A percentile compares a stretch with the other conserved stretches of the same genome.
Conservation (phyloP, 2,113 vertebrate genomes). For the mouse (Mus musculus) region DNA sequence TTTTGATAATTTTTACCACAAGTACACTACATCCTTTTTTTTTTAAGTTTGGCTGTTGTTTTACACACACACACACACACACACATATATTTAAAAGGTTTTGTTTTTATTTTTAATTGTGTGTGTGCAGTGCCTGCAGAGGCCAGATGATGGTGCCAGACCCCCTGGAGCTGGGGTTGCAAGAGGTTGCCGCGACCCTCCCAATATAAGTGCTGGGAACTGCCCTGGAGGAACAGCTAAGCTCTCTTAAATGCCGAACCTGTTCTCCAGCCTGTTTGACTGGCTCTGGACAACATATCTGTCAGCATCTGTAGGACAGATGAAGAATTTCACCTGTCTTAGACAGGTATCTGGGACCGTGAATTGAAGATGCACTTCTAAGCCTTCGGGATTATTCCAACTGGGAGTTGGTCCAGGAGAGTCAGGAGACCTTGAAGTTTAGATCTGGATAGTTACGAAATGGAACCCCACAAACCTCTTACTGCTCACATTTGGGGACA, state of each 20-base stretch:
- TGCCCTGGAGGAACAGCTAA: background rate
- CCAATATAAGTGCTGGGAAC: background rate
- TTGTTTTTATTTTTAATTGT: background rate
- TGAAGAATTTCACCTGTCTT: background rate
- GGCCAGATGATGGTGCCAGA: background rate
- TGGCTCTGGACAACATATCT: background rate
- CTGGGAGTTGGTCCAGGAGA: background rate
- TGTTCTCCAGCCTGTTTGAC: background rate
- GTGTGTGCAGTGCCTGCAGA: background rate
- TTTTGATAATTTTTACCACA: background rate
- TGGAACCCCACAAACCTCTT: rapidly evolving
- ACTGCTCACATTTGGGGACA: rapidly evolving
- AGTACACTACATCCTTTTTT: background rate
- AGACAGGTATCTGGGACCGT: background rate
- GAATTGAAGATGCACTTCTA: background rate
- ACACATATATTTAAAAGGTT: background rate
- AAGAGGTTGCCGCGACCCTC: too few species aligned
- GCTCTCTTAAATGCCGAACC: background rate
- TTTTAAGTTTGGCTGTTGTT: background rate
- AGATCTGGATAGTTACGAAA: background rate
- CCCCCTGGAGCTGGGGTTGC: background rate
- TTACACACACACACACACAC: too few species aligned
- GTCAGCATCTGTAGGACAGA: background rate
- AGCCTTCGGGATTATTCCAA: too few species aligned
- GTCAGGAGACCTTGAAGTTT: background rate